Conservation (phyloP, 2,797 vertebrate genomes). For the Momotus momota region DNA sequence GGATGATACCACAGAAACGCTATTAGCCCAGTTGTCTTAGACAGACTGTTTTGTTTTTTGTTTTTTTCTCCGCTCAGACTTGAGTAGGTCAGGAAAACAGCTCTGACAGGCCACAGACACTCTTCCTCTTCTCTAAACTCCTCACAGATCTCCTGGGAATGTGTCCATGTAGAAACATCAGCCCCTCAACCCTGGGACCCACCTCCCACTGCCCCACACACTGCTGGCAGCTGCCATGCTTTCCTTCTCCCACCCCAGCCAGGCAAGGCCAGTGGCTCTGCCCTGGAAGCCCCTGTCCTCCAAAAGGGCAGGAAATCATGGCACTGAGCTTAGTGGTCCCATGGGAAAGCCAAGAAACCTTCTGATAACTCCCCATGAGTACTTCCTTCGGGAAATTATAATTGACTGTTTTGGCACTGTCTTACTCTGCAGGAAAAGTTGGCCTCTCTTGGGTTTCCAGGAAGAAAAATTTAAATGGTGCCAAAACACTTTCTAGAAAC, state of each 20-base stretch:
- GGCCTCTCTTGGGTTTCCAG: neutral
- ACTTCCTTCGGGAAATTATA: constrained; percentile 27
- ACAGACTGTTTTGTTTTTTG: neutral
- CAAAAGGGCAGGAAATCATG: neutral
- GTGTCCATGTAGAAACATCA: neutral
- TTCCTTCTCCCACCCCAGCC: rapidly evolving
- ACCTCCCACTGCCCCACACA: rapidly evolving
- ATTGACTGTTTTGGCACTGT: neutral
- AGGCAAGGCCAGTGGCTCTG: neutral
- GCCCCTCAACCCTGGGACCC: neutral
- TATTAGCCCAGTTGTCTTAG: constrained; percentile 44
- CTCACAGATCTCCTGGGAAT: neutral
- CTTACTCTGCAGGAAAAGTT: neutral
- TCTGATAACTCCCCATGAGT: neutral
- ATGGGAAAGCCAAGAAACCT: neutral
- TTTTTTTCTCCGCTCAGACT: neutral
- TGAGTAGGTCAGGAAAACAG: neutral
- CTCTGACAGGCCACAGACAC: neutral
- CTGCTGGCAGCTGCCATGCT: rapidly evolving
- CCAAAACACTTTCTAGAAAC: constrained; percentile 10
- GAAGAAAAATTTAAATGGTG: neutral
- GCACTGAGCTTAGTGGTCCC: neutral
- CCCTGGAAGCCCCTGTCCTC: neutral
- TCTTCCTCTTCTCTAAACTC: neutral
- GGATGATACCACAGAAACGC: constrained; percentile 12